Base-by-base conservation (phyloP, 2,113 vertebrate species). In the Baryphthengus martii region DNA sequence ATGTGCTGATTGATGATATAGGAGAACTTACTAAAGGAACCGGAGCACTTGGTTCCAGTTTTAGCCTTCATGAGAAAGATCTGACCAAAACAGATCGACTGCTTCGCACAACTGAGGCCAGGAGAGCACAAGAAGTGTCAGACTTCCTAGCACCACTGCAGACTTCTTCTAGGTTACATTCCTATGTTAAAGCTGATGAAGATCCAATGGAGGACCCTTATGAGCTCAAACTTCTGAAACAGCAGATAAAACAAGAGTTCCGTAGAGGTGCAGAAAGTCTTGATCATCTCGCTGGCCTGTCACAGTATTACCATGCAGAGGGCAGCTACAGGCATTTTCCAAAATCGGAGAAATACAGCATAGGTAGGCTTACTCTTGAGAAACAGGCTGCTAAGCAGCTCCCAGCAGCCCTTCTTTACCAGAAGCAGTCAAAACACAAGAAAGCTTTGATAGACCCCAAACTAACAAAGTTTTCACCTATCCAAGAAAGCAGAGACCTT, bases 181-280 rank as follows among this genome's bases (percentile, higher is more conserved):
- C 98, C 53, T 99, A 99, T 81, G 98, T 98, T 89, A 99, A 99
- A 98, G 98, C 98, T 45, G 99, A 99, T 76, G 99, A 99, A 94
- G 99, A 99, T 52, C 97, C 99, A 16, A 99, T 99, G 99, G 99
- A 99, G 83, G 99, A 99, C 42, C 99, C 99, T 28, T 99, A 99
- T 96, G 99, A 99, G 91, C 96, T 99, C 71, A 99, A 99, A 88
- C 98, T 99, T 81, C 97, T 99, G 71, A 99, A 99, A 93, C 99
- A 99, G 66, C 99, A 99, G 96, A 99, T 99, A 89, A 99, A 99
- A 68, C 99, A 99, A 81, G 99, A 99, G 93, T 99, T 99, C 93
- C 98, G 99, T 58, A 98, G 99, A 93, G 99, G 99, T 63, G 97
- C 99, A 33, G 99, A 99, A 77, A 98, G 98, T 71, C 96, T 99